Evolutionary conservation across 1,140 invertebrate species (phyloP).

Genomic region (Wiebesia pumilae): DNA sequence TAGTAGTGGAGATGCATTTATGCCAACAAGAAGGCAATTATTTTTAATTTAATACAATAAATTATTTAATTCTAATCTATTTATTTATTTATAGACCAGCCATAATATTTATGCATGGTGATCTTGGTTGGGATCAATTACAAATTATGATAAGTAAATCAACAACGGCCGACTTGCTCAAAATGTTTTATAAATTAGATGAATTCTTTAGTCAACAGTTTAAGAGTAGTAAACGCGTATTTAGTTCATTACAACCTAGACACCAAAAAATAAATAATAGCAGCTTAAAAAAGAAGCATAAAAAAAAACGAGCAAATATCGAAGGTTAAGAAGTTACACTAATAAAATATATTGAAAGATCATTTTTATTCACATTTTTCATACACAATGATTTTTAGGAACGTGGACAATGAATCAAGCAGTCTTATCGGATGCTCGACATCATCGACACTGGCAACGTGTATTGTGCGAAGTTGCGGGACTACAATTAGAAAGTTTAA

Average conservation of each 20-base stretch:
- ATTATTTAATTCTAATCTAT: neutral
- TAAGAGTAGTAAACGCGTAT: constrained; percentile 93
- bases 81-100: constrained; percentile 80
- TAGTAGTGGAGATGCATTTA: constrained; percentile 73
- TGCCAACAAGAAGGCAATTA: constrained; percentile 76
- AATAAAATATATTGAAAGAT: neutral
- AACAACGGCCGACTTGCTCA: constrained; percentile 95
- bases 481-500: constrained; percentile 83
- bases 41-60: neutral
- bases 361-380: neutral
- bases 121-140: constrained; percentile 94
- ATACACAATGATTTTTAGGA: constrained; percentile 51
- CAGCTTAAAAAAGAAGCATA: constrained; percentile 73
- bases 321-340: constrained; percentile 59
- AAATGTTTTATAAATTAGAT: constrained; percentile 96
- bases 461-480: constrained; percentile 84
- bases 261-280: constrained; percentile 73
- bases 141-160: constrained; percentile 97
- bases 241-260: constrained; percentile 83
- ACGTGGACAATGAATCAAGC: constrained; percentile 69
- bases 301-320: constrained; percentile 66
- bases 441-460: constrained; percentile 95
- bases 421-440: constrained; percentile 80
- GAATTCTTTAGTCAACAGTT: constrained; percentile 98
- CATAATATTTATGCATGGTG: constrained; percentile 94